These are phyloP conservation scores for Eilema sororculum DNA, from an alignment of 2,888 invertebrate species.

Conservation along the genomic window DNA sequence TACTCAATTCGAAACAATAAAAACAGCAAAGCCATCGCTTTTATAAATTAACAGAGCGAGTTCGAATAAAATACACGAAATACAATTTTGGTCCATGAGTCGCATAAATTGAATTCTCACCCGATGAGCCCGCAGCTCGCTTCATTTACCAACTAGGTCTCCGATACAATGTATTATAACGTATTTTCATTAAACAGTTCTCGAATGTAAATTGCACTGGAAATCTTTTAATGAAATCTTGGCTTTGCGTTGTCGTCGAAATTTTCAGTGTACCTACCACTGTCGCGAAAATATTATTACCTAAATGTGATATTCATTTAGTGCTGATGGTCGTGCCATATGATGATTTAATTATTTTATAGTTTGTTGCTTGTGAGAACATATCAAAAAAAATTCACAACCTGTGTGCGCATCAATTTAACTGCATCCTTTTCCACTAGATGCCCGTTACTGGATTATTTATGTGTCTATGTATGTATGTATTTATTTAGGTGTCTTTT, in stretches of 20 bases:
- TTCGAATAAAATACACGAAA: constrained; percentile 50
- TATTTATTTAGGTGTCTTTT: too few relatives aligned
- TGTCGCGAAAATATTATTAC: not conserved
- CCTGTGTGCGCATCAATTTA: too few relatives aligned
- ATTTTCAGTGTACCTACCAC: constrained; percentile 14
- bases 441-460: too few relatives aligned
- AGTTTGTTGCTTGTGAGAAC: not conserved
- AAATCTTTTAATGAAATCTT: constrained; percentile 64
- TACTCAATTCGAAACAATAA: constrained; percentile 40
- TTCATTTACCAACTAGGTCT: constrained; percentile 69
- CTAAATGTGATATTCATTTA: not conserved
- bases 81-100: constrained; percentile 61
- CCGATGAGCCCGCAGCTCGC: constrained; percentile 53
- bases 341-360: not conserved
- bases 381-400: too few relatives aligned
- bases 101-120: constrained; percentile 61
- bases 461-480: too few relatives aligned
- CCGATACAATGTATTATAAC: constrained; percentile 54
- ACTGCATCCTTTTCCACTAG: too few relatives aligned
- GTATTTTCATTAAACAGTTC: constrained; percentile 40
- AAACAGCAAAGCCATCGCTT: constrained; percentile 58
- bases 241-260: constrained; percentile 34
- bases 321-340: not conserved
- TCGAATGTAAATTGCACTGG: constrained; percentile 34
- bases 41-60: constrained; percentile 51